phyloP scores from a whole-genome alignment of 1,140 invertebrate genomes.

The Bombus confusus region DNA sequence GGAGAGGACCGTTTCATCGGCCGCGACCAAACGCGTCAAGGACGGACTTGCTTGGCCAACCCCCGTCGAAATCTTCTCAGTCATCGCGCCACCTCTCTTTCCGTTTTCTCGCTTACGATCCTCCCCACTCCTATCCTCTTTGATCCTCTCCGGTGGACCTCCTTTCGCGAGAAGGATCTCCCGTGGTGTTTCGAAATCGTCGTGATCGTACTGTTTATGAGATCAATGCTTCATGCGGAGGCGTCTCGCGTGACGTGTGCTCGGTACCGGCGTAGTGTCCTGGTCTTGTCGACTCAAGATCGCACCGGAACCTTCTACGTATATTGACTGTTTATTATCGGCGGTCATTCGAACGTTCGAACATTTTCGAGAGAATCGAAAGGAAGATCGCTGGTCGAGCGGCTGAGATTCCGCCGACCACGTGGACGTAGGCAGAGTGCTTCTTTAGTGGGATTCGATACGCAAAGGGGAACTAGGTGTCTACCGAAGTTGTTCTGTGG shows the following conservation, averaged over 20 bases:
- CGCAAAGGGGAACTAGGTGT: constrained; percentile 15
- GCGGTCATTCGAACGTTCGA: not conserved
- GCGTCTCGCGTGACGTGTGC: constrained; percentile 4
- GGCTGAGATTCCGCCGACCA: not conserved
- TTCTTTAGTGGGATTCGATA: constrained; percentile 34
- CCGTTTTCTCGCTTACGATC: not conserved
- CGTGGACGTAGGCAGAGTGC: constrained; percentile 42
- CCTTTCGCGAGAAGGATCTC: not conserved
- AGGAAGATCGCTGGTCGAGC: not conserved
- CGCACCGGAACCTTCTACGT: not conserved
- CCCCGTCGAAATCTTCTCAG: not conserved
- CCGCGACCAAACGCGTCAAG: constrained; percentile 1
- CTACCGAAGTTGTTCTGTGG: constrained; percentile 35
- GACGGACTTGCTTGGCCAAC: not conserved
- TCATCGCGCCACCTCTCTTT: no score
- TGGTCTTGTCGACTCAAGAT: not conserved
- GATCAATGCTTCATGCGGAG: constrained; percentile 21
- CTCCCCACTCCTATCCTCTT: not conserved
- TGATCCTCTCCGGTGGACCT: not conserved
- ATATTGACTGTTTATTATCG: not conserved
- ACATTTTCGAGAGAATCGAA: not conserved
- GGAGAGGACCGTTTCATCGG: not conserved
- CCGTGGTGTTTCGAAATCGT: constrained; percentile 17
- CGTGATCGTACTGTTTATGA: not conserved
- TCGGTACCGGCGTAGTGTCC: not conserved